Conservation (phyloP, 1,140 invertebrate genomes). For the Philopotamus ludificatus region DNA sequence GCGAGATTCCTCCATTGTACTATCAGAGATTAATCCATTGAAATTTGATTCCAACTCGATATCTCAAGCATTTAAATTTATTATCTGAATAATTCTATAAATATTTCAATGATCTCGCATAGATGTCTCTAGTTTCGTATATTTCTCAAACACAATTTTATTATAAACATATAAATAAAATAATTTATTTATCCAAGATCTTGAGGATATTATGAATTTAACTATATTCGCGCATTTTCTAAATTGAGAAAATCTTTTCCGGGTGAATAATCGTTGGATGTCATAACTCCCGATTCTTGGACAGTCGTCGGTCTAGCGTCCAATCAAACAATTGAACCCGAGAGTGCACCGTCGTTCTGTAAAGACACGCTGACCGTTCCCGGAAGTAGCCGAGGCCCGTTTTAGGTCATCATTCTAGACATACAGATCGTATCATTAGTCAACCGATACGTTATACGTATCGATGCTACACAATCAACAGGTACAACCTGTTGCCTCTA, state of each 20-base stretch:
- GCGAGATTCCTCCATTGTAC: constrained; percentile 24
- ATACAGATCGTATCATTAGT: neutral
- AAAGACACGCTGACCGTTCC: neutral
- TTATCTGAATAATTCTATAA: too few species aligned
- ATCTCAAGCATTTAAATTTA: neutral
- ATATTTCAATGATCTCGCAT: too few species aligned
- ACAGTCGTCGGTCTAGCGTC: too few species aligned
- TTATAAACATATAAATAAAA: too few species aligned
- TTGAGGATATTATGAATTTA: neutral
- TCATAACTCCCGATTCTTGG: too few species aligned
- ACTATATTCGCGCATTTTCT: neutral
- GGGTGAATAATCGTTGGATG: too few species aligned
- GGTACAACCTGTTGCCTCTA: neutral
- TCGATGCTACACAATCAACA: neutral
- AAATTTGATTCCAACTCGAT: neutral
- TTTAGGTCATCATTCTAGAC: neutral
- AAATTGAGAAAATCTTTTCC: neutral
- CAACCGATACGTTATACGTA: neutral
- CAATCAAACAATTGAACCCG: neutral
- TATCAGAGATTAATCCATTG: constrained; percentile 4
- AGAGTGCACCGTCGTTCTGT: neutral
- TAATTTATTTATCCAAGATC: neutral
- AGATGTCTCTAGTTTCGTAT: too few species aligned
- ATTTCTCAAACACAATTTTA: too few species aligned
- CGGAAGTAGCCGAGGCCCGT: neutral